A percentile compares a stretch with the other conserved stretches of the same genome.
These are phyloP conservation scores for Trachelus tabidus DNA, from an alignment of 2,888 invertebrate genomes.

Conservation along the genomic window DNA sequence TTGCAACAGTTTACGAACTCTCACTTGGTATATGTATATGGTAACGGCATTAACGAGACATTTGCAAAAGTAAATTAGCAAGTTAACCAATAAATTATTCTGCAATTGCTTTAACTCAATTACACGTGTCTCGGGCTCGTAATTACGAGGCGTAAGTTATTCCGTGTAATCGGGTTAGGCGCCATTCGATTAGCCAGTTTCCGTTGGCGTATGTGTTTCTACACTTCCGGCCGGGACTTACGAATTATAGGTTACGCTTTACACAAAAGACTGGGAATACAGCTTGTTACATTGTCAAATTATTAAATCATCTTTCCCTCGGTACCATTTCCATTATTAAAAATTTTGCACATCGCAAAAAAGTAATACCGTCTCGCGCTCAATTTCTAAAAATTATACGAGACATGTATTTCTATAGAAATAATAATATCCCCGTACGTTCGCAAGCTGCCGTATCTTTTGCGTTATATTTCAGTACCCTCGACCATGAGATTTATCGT, in stretches of 20 bases:
- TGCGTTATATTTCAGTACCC: background rate
- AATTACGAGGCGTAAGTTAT: background rate
- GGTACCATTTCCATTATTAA: background rate
- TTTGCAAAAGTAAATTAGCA: conserved; percentile 7
- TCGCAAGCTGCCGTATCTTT: background rate
- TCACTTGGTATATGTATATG: background rate
- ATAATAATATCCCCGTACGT: background rate
- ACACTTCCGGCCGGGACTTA: background rate
- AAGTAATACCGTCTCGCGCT: background rate
- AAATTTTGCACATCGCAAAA: background rate
- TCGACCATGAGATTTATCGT: background rate
- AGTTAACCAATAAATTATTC: background rate
- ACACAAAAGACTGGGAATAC: background rate
- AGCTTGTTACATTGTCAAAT: background rate
- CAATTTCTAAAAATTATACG: background rate
- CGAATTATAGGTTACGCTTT: background rate
- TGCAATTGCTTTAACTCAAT: background rate
- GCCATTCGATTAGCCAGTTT: background rate
- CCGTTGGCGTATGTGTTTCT: background rate
- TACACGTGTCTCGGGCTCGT: background rate
- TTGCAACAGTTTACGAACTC: background rate
- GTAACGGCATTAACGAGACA: background rate
- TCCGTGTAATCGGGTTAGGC: background rate
- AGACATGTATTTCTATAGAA: background rate
- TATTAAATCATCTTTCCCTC: background rate